Conservation (phyloP, 2,113 vertebrate genomes). For the Amblyornis subalaris region DNA sequence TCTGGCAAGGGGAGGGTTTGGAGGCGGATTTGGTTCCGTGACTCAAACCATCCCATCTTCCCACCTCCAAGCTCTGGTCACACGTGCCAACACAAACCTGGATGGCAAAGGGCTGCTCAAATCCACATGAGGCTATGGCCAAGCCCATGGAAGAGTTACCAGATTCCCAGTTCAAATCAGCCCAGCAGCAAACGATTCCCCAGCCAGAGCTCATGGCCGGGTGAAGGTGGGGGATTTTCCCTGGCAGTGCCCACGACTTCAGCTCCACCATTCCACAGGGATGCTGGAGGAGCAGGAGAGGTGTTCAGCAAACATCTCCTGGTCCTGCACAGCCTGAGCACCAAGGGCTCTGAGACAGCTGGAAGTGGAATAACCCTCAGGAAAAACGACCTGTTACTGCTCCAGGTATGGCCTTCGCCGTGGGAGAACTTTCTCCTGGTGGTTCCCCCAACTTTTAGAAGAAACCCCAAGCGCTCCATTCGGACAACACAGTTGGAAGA, state of each 20-base stretch:
- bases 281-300: not conserved
- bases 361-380: not conserved
- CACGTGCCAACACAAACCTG: accelerated
- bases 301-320: not conserved
- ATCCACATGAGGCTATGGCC: accelerated
- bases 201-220: accelerated
- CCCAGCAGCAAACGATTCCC: not conserved
- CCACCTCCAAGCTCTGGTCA: not conserved
- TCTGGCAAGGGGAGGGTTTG: not conserved
- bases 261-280: not conserved
- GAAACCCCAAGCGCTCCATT: not conserved
- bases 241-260: not conserved
- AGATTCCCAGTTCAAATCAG: not conserved
- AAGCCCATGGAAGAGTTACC: not conserved
- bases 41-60: not conserved
- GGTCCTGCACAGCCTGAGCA: not conserved
- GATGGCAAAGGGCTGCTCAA: not conserved
- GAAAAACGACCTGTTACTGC: not conserved
- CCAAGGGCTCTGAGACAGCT: not conserved
- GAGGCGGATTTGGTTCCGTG: accelerated
- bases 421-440: not conserved
- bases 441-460: not conserved
- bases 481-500: not conserved
- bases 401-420: not conserved
- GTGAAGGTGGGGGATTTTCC: not conserved